A percentile compares a stretch with the other conserved stretches of the same genome.
Conservation (phyloP, 2,888 invertebrate species). For the Tethea ocularis region DNA sequence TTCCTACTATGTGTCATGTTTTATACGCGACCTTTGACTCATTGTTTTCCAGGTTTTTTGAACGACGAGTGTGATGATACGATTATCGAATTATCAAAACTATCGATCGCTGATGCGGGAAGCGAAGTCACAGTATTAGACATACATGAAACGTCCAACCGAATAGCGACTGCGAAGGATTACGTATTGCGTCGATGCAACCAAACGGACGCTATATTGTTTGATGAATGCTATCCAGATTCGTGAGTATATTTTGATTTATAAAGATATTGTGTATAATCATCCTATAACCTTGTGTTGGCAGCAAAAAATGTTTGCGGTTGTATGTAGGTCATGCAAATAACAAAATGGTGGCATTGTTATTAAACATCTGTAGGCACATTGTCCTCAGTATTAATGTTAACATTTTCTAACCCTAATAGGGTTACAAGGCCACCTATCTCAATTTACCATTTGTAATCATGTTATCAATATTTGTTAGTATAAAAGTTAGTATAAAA, state of each 20-base stretch:
- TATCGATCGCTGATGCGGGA: slow-evolving; percentile 76
- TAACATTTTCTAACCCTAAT: not conserved
- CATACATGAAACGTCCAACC: slow-evolving; percentile 68
- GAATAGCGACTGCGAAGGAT: slow-evolving; percentile 69
- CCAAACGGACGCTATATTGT: slow-evolving; percentile 85
- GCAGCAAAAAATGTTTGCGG: slow-evolving; percentile 22
- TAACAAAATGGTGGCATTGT: slow-evolving; percentile 47
- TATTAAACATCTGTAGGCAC: slow-evolving; percentile 30
- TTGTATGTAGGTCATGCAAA: slow-evolving; percentile 50
- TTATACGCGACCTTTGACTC: slow-evolving; percentile 38
- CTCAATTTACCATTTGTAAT: too few relatives aligned
- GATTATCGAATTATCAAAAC: slow-evolving; percentile 79
- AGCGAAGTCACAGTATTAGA: slow-evolving; percentile 75
- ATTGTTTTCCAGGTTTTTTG: slow-evolving; percentile 75
- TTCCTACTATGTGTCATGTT: slow-evolving; percentile 73
- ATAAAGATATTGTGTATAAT: slow-evolving; percentile 9
- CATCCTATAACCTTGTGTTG: not conserved
- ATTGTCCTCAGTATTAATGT: not conserved
- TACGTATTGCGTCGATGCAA: slow-evolving; percentile 86
- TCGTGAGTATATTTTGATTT: slow-evolving; percentile 75
- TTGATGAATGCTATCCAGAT: slow-evolving; percentile 87
- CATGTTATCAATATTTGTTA: too few relatives aligned
- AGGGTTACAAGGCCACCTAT: not conserved
- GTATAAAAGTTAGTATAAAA: too few relatives aligned
- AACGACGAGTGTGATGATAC: slow-evolving; percentile 84